These are phyloP conservation scores for Drosophila mettleri DNA, from an alignment of 2,888 invertebrate genomes.

Conservation along the genomic window DNA sequence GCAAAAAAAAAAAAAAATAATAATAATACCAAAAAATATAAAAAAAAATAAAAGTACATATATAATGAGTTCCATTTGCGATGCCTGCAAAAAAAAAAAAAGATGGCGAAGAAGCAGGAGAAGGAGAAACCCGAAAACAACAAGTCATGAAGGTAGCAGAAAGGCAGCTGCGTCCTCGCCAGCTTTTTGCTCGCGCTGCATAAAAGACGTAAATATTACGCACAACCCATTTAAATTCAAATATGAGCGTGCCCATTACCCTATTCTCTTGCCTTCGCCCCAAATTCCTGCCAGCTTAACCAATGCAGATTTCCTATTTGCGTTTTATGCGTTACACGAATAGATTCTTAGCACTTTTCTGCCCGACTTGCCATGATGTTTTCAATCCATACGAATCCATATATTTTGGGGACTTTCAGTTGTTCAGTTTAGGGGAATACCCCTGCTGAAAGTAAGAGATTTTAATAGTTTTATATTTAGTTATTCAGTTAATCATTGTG, in stretches of 20 bases:
- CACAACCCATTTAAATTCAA: slow-evolving; percentile 26
- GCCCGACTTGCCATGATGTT: neutral
- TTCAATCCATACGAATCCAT: neutral
- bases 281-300: slow-evolving; percentile 51
- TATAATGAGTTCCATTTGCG: slow-evolving; percentile 2
- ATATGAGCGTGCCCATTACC: slow-evolving; percentile 6
- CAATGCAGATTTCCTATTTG: slow-evolving; percentile 65
- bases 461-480: neutral
- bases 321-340: slow-evolving; percentile 59
- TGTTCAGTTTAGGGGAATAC: neutral
- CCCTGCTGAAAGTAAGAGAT: neutral
- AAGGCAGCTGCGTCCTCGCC: slow-evolving; percentile 42
- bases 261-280: neutral
- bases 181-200: slow-evolving; percentile 45
- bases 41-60: slow-evolving; percentile 6
- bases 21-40: too few species aligned
- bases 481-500: neutral
- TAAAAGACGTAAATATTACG: slow-evolving; percentile 20
- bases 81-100: neutral
- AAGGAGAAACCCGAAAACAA: neutral
- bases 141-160: slow-evolving; percentile 9
- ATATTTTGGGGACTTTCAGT: neutral
- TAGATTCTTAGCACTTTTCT: slow-evolving; percentile 58
- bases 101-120: neutral
- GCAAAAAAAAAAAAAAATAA: too few species aligned